Evolutionary conservation across 2,113 vertebrate species (phyloP).

Genomic region (Natator depressus): DNA sequence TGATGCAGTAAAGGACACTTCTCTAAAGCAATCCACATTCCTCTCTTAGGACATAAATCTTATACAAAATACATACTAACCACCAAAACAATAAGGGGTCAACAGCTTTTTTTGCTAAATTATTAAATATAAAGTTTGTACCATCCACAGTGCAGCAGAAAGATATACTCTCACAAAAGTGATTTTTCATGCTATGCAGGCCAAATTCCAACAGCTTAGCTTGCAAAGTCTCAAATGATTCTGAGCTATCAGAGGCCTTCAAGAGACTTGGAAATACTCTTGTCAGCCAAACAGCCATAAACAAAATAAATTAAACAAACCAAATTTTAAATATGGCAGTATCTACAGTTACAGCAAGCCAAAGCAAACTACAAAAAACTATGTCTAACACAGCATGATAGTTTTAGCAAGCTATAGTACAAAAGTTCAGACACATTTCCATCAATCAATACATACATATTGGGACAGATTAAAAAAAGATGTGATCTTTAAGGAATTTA

Average conservation of each 20-base stretch:
- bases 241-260: conserved; percentile 34
- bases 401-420: neutral
- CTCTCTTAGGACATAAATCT: conserved; percentile 56
- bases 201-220: conserved; percentile 5
- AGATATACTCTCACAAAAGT: neutral
- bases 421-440: neutral
- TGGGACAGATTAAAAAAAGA: neutral
- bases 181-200: neutral
- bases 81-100: conserved; percentile 22
- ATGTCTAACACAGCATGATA: neutral
- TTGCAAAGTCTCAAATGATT: conserved; percentile 42
- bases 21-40: conserved; percentile 37
- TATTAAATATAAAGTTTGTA: conserved; percentile 33
- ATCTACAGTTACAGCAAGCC: conserved; percentile 24
- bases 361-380: neutral
- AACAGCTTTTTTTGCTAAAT: conserved; percentile 37
- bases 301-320: conserved; percentile 34
- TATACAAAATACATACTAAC: conserved; percentile 50
- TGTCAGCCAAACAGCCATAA: conserved; percentile 34
- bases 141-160: neutral
- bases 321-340: conserved; percentile 13
- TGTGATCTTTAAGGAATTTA: neutral
- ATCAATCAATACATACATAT: neutral
- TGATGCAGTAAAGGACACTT: conserved; percentile 46
- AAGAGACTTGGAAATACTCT: conserved; percentile 34